Evolutionary conservation across 2,797 vertebrate genomes (phyloP), one percentile per base, ranked within the genome.

Genomic region (Schizopygopsis pylzovi): DNA sequence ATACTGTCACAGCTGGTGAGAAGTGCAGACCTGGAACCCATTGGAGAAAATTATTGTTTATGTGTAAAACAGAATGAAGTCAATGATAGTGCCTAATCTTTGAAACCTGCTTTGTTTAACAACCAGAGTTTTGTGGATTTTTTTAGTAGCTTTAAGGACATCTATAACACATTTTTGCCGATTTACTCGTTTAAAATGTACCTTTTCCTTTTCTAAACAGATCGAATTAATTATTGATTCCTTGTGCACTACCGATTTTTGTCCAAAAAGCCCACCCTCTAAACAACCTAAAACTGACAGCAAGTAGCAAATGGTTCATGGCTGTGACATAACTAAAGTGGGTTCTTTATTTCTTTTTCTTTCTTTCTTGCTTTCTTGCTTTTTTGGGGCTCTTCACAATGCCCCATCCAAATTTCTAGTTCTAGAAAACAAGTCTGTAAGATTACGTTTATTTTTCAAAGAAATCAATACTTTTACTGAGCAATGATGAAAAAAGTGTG

Each of bases 1-100:
- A 41, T 47, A 76, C 52, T 86, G 81, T 82, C 88, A 87, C 71
- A 43, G 68, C 65, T 45, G 72, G 16, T 72, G 33, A 54, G 33
- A 61, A 45, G 7, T 28, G 54, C 22, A 39, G 7, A 80, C 25
- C 41, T 54, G 82, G n/a, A 52, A 83, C 52, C 67, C 33, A 8
- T 3, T 71, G 59, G 10, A 39, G 28, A 67, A 67, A 61, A 67
- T 77, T 1, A 52, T 28, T 77, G 33, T 70, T 68, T 39, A 43
- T 79, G 11, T 54, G 75, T 70, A 41, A 79, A 79, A 79, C 16
- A 33, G 49, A 78, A 84, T 20, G 15, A 78, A 78, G 33, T 16
- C 1, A 78, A 56, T 22, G 22, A 18, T 5, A 28, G n/a, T 25
- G 7, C n/a, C 6, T 63, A 37, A 37, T 79, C 13, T 54, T 52